Evolutionary conservation across 1,140 invertebrate genomes (phyloP), one percentile per base, ranked within the genome.

Genomic region (Drosophila parabipectinata): DNA sequence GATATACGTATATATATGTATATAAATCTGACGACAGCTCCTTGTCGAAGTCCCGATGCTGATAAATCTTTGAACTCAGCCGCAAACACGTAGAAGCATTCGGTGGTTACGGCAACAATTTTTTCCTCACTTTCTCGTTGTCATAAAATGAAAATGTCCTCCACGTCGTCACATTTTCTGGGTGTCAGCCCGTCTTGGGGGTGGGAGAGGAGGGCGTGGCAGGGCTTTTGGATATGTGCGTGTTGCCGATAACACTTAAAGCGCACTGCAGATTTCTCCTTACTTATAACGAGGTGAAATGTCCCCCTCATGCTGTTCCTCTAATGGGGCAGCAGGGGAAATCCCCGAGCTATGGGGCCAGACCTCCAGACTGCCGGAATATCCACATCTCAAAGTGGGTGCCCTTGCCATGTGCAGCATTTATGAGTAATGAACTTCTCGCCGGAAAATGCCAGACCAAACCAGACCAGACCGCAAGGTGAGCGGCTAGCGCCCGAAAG

Each of bases 121-220:
- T 75, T 76, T 77, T 54, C 71, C 59, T 58, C 64, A 57, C 64
- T 71, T 69, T 69, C 64, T 56, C 83, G 83, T 68, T 85, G 82
- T 87, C 83, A 87, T 87, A 87, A 87, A 87, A 87, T 87, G 82
- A 87, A 87, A 87, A 87, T 88, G 83, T 87, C 75, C 83, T 79
- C 79, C 72, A 83, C 82, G 78, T 83, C 69, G 66, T 76, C 82
- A 83, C 83, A 85, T 88, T 78, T 72, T 66, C 57, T 57, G 69
- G 72, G 69, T 66, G 79, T 68, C 64, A 37, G 24, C 9, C 4
- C 3, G 58, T 61, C 37, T 41, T 21, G 53, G 32, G 66, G 21
- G 41, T 28, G 6, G 37, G 48, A 34, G 14, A 45, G 8, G 8
- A 26, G 59, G 59, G 55, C 54, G 56, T 57, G 76, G 55, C 54